Evolutionary conservation across 2,888 invertebrate genomes (phyloP).

Genomic region (Anoplius nigerrimus): DNA sequence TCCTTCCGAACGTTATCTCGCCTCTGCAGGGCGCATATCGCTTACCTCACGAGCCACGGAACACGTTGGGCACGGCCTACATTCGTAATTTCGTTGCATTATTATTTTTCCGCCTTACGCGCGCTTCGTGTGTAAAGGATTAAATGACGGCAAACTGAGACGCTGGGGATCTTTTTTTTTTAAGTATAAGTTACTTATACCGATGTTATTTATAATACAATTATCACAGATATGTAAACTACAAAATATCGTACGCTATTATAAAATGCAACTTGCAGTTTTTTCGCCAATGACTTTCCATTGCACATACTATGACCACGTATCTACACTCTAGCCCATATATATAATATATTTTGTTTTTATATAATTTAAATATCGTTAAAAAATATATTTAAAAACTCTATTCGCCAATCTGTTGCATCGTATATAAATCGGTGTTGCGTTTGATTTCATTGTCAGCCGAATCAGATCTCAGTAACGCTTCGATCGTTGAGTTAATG

Average conservation of each 20-base stretch:
- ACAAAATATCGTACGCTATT: constrained; percentile 70
- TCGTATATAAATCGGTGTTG: constrained; percentile 49
- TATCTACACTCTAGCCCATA: constrained; percentile 49
- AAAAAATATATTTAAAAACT: constrained; percentile 57
- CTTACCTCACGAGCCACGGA: not conserved
- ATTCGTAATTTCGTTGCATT: not conserved
- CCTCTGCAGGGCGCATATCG: not conserved
- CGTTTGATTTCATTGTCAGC: constrained; percentile 54
- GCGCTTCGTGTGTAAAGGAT: not conserved
- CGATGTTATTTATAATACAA: constrained; percentile 67
- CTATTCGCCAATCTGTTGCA: constrained; percentile 53
- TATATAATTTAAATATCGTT: constrained; percentile 58
- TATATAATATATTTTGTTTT: too few relatives aligned
- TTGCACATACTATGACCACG: constrained; percentile 56
- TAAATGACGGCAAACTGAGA: not conserved
- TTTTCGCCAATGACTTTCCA: constrained; percentile 59
- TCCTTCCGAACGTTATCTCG: constrained; percentile 54
- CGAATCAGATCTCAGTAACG: constrained; percentile 52
- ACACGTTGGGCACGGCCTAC: not conserved
- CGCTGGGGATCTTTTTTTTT: constrained; percentile 11
- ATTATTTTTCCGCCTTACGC: not conserved
- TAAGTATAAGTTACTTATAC: constrained; percentile 67
- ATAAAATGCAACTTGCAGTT: constrained; percentile 67
- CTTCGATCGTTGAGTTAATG: constrained; percentile 51
- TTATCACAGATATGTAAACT: constrained; percentile 75